Evolutionary conservation across 2,113 vertebrate genomes (phyloP).

Genomic region (Laticauda colubrina): DNA sequence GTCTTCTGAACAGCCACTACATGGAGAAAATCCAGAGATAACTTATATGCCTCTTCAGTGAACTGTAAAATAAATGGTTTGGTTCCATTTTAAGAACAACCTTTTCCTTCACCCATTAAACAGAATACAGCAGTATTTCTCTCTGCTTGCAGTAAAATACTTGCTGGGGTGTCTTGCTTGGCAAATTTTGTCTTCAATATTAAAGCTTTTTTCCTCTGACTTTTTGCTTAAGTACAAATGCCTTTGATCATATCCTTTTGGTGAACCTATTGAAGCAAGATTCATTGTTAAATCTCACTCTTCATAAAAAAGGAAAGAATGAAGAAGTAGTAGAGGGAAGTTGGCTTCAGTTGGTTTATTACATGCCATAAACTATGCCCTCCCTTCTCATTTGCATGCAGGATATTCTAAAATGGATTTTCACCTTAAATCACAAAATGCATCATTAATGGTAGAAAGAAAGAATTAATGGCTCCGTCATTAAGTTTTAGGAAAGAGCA

Average conservation of each 20-base stretch:
- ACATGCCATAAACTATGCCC: not conserved
- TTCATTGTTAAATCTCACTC: conserved; percentile 42
- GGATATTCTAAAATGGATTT: conserved; percentile 41
- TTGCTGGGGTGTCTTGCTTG: not conserved
- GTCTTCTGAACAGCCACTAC: too few relatives aligned
- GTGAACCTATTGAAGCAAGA: conserved; percentile 50
- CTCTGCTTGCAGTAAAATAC: conserved; percentile 28
- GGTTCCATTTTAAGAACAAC: not conserved
- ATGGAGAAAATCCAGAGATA: not conserved
- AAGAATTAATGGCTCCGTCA: conserved; percentile 43
- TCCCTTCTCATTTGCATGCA: conserved; percentile 39
- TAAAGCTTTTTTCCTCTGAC: conserved; percentile 35
- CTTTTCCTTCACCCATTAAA: conserved; percentile 31
- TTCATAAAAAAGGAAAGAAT: not conserved
- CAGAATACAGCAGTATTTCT: conserved; percentile 23
- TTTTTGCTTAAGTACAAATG: conserved; percentile 47
- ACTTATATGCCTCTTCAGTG: not conserved
- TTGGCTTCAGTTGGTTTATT: conserved; percentile 41
- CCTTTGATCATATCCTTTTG: conserved; percentile 55
- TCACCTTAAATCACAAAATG: conserved; percentile 53
- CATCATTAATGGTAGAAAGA: conserved; percentile 45
- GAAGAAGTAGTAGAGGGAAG: not conserved
- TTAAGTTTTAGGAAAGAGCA: conserved; percentile 54
- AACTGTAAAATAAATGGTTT: not conserved
- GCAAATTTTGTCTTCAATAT: conserved; percentile 48